A percentile compares a stretch with the other conserved stretches of the same genome.
Evolutionary conservation across 2,113 vertebrate genomes (phyloP).

Genomic region (Poeciliopsis retropinna): DNA sequence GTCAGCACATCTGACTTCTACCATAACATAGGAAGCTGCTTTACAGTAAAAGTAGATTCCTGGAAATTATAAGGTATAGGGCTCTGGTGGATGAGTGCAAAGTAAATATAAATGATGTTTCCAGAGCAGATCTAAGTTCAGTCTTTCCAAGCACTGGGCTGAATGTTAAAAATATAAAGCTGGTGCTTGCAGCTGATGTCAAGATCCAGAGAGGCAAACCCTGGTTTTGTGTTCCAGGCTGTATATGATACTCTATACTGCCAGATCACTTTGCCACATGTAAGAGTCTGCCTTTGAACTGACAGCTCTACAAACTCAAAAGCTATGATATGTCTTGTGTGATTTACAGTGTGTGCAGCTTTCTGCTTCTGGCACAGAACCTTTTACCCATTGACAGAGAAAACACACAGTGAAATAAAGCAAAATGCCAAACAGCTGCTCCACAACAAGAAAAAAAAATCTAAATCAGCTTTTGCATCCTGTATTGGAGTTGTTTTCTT

Average conservation of each 20-base stretch:
- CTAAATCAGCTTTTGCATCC: neutral
- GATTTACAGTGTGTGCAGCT: slow-evolving; percentile 38
- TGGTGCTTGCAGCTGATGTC: slow-evolving; percentile 15
- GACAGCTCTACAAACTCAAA: slow-evolving; percentile 37
- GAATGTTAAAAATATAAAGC: neutral
- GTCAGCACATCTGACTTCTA: slow-evolving; percentile 57
- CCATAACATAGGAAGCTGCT: slow-evolving; percentile 5
- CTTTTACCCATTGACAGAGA: neutral
- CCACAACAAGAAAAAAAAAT: neutral
- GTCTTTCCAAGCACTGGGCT: slow-evolving; percentile 2
- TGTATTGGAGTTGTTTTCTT: neutral
- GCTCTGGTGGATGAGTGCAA: neutral
- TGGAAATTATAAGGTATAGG: slow-evolving; percentile 7
- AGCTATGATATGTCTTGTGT: slow-evolving; percentile 14
- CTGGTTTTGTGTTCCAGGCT: slow-evolving; percentile 1
- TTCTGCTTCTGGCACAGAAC: slow-evolving; percentile 30
- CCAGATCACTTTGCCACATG: slow-evolving; percentile 29
- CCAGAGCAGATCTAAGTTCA: neutral
- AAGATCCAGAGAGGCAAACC: slow-evolving; percentile 29
- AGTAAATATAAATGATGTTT: neutral
- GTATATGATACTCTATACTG: slow-evolving; percentile 19
- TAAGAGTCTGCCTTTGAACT: slow-evolving; percentile 33
- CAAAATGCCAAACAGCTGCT: neutral
- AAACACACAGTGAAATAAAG: neutral
- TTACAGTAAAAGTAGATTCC: neutral